A percentile compares a stretch with the other conserved stretches of the same genome.
phyloP scores from a whole-genome alignment of 2,113 vertebrate genomes.

The Spea multiplicata region DNA sequence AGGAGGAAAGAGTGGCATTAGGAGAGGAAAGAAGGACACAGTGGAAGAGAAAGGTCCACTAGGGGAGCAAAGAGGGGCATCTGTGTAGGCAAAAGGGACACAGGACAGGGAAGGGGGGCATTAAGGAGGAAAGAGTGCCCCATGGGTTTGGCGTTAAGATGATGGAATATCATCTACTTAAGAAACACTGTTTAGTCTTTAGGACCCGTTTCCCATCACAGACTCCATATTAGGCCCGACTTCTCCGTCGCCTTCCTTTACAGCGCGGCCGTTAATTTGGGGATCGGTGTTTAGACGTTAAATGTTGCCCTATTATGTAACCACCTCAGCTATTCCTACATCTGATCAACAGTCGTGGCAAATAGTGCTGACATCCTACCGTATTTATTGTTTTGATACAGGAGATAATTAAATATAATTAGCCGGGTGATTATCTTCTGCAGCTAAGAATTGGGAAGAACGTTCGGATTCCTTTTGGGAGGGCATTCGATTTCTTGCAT shows the following conservation, averaged over 20 bases:
- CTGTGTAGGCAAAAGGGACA: too few species aligned
- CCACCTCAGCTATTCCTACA: slow-evolving; percentile 49
- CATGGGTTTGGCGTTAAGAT: too few species aligned
- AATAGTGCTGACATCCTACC: slow-evolving; percentile 54
- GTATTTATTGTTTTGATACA: slow-evolving; percentile 74
- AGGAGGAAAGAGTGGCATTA: too few species aligned
- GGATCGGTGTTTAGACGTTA: background rate
- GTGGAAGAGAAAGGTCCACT: too few species aligned
- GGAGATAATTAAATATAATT: slow-evolving; percentile 73
- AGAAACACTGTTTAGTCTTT: too few species aligned
- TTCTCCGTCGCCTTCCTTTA: background rate
- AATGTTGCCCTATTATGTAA: background rate
- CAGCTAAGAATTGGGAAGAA: slow-evolving; percentile 64
- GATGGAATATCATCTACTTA: too few species aligned
- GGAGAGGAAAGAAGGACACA: too few species aligned
- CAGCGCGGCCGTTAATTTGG: background rate
- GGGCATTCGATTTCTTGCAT: slow-evolving; percentile 71
- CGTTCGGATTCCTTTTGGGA: slow-evolving; percentile 64
- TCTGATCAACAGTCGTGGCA: slow-evolving; percentile 56
- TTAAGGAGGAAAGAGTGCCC: too few species aligned
- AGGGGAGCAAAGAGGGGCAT: too few species aligned
- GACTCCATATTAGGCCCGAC: background rate
- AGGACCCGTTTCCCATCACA: too few species aligned
- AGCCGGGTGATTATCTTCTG: slow-evolving; percentile 65
- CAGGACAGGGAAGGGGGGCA: too few species aligned